Conservation (phyloP, 1,140 invertebrate genomes). For the Zaprionus davidi region DNA sequence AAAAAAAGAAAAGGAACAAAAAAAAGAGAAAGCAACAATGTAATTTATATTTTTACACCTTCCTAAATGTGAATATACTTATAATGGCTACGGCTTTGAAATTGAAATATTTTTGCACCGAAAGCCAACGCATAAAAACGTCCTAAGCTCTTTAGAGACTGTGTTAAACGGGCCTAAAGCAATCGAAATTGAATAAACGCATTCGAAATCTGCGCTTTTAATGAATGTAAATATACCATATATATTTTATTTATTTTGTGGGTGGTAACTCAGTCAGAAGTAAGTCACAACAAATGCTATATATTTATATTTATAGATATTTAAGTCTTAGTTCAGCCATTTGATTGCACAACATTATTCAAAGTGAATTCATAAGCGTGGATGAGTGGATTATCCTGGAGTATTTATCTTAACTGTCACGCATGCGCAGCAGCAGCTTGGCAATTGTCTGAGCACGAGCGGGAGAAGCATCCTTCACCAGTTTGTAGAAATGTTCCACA, state of each 20-base stretch:
- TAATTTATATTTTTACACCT: slow-evolving; percentile 74
- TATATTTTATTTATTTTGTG: slow-evolving; percentile 1
- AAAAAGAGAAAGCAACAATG: slow-evolving; percentile 44
- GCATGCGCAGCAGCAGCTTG: slow-evolving; percentile 69
- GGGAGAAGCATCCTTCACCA: slow-evolving; percentile 62
- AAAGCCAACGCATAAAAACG: slow-evolving; percentile 17
- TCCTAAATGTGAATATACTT: slow-evolving; percentile 31
- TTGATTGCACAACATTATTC: slow-evolving; percentile 47
- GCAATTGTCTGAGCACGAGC: slow-evolving; percentile 62
- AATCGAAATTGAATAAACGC: slow-evolving; percentile 63
- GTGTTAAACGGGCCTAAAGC: slow-evolving; percentile 50
- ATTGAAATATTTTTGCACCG: slow-evolving; percentile 4
- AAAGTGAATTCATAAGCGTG: slow-evolving; percentile 17
- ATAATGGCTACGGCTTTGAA: slow-evolving; percentile 11
- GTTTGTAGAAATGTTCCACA: slow-evolving; percentile 66
- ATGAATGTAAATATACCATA: slow-evolving; percentile 14
- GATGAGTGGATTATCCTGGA: slow-evolving; percentile 36
- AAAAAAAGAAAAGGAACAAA: slow-evolving; percentile 6
- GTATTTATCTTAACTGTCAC: slow-evolving; percentile 52
- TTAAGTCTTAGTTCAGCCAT: slow-evolving; percentile 47
- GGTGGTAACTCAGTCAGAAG: slow-evolving; percentile 10
- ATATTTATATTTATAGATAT: slow-evolving; percentile 23
- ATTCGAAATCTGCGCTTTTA: slow-evolving; percentile 57
- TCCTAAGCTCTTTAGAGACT: slow-evolving; percentile 42
- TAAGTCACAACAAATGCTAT: slow-evolving; percentile 11